Conservation (phyloP, 2,113 vertebrate species). For the Chloropsis cyanopogon region DNA sequence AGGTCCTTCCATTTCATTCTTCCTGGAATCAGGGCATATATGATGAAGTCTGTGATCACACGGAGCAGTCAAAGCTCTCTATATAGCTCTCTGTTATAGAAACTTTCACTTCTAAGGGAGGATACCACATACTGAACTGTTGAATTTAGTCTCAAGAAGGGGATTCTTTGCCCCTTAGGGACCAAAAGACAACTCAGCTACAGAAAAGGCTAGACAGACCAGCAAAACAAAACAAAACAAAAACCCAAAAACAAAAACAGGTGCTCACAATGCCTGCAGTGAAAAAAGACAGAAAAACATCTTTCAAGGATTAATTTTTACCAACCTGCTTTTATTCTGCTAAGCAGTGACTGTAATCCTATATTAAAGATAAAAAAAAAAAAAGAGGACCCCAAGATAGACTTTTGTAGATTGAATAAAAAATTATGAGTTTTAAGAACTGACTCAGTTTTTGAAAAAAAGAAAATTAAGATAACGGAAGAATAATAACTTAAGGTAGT, state of each 20-base stretch:
- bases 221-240: not conserved
- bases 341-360: not conserved
- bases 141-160: not conserved
- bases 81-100: not conserved
- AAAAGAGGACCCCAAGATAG: not conserved
- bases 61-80: not conserved
- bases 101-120: not conserved
- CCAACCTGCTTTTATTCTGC: not conserved
- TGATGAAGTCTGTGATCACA: not conserved
- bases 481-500: not conserved
- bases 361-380: not conserved
- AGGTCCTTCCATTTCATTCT: conserved; percentile 31
- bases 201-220: not conserved
- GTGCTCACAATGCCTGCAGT: not conserved
- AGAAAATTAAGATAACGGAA: not conserved
- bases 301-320: not conserved
- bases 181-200: not conserved
- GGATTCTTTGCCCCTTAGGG: not conserved
- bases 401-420: not conserved
- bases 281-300: not conserved
- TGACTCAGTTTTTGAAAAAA: not conserved
- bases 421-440: not conserved
- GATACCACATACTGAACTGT: not conserved
- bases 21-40: conserved; percentile 37
- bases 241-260: not conserved